Evolutionary conservation across 2,888 invertebrate genomes (phyloP).

Genomic region (Opisthograptis luteolata): DNA sequence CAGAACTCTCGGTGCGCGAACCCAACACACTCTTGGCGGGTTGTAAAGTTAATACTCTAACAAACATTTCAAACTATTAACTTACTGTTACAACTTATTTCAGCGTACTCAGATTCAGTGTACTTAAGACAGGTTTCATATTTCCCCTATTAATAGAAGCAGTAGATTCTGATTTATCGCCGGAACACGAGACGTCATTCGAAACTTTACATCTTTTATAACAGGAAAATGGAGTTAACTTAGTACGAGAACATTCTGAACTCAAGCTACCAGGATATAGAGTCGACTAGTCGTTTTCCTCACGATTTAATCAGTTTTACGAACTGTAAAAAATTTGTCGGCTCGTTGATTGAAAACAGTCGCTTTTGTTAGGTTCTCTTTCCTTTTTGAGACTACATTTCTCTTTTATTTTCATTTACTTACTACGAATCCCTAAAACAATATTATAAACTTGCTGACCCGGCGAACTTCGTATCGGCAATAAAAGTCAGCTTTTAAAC

Average conservation of each 20-base stretch:
- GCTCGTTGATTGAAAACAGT: slow-evolving; percentile 3
- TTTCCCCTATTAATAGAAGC: background rate
- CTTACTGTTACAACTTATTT: too few relatives aligned
- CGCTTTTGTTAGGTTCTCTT: background rate
- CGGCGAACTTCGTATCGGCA: too few relatives aligned
- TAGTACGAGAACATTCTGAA: background rate
- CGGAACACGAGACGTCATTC: slow-evolving; percentile 11
- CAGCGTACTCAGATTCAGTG: too few relatives aligned
- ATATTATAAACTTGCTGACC: too few relatives aligned
- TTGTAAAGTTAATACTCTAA: too few relatives aligned
- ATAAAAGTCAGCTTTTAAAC: too few relatives aligned
- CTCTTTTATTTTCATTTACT: background rate
- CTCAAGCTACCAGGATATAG: background rate
- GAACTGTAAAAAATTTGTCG: slow-evolving; percentile 3
- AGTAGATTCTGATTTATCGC: background rate
- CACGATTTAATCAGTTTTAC: slow-evolving; percentile 10
- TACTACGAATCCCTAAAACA: background rate
- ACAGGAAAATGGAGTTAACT: slow-evolving; percentile 6
- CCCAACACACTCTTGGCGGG: too few relatives aligned
- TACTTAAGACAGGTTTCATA: too few relatives aligned
- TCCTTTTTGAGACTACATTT: background rate
- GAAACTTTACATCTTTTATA: slow-evolving; percentile 6
- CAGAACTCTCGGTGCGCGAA: too few relatives aligned
- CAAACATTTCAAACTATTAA: too few relatives aligned
- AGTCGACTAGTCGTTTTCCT: background rate